Evolutionary conservation across 2,888 invertebrate genomes (phyloP), one percentile per base, ranked within the genome.

Genomic region (Augochlorella aurata): DNA sequence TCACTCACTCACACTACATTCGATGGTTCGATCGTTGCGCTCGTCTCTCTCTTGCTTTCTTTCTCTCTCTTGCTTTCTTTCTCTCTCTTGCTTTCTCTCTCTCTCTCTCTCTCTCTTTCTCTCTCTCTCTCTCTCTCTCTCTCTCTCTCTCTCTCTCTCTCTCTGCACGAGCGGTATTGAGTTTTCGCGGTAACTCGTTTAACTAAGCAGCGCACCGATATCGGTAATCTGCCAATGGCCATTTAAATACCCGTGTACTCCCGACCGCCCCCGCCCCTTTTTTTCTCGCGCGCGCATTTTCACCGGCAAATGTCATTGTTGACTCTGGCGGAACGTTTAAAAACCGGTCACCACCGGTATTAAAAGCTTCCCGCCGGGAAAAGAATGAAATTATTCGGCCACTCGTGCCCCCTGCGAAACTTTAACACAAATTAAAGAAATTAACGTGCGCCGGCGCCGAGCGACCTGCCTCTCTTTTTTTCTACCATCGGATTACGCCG

Each of bases 191-290:
- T 89, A 89, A 89, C 86, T 89, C 89, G 89, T 88, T 89, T 89
- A 89, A 89, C 89, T 88, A 88, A 88, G 88, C 89, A 88, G 85
- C 87, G 85, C 88, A 84, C 88, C 89, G 88, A 86, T 89, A 89
- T 89, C 85, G 89, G 89, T 89, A 89, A 89, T 89, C 89, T 89
- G 89, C 87, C 89, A 89, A 89, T 89, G 88, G 88, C 89, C 86
- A 89, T 89, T 89, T 88, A 89, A 88, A 89, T 88, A 87, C 83
- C 84, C 82, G 74, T 74, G 82, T 77, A 83, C 85, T 78, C 29
- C 29, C 61, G 61, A 5, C 38, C 63, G 63, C 63, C 38, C 44
- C 63, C 38, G 38, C n/a, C 63, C 63, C 52, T 80, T 86, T 85
- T 86, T 87, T 88, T 84, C 84, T 44, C 63, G 18, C 89, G 83